These are phyloP conservation scores for Alouatta palliata DNA, from an alignment of 2,113 vertebrate genomes.

Conservation along the genomic window DNA sequence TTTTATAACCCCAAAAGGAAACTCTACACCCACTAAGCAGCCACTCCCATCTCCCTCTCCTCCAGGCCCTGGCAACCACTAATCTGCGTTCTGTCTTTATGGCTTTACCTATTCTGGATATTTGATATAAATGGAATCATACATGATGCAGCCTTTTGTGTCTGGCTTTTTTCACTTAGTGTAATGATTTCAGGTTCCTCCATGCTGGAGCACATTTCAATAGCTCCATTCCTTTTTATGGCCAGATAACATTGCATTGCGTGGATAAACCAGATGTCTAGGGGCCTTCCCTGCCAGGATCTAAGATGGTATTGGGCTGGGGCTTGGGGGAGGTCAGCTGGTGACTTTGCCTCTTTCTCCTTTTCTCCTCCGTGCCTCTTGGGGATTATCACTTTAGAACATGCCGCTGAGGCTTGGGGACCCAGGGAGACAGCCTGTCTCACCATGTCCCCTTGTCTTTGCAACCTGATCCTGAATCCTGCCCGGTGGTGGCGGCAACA, in stretches of 20 bases:
- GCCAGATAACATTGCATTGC: neutral
- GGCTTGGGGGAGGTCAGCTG: neutral
- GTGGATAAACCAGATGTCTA: too few relatives aligned
- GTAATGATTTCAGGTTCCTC: neutral
- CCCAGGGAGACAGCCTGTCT: constrained; percentile 41
- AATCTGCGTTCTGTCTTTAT: neutral
- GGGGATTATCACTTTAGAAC: neutral
- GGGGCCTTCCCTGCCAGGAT: neutral
- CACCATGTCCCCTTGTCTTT: neutral
- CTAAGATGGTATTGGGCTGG: neutral
- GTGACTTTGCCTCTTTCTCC: neutral
- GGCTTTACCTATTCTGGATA: neutral
- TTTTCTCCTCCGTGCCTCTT: neutral
- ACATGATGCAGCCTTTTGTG: neutral
- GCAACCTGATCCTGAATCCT: neutral
- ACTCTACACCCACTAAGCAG: neutral
- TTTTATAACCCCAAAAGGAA: neutral
- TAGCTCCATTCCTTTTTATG: neutral
- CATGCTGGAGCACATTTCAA: accelerated
- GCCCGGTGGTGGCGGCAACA: accelerated
- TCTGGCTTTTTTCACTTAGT: neutral
- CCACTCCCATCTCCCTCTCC: neutral
- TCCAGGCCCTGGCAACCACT: neutral
- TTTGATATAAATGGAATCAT: neutral
- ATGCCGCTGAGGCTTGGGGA: neutral